These are phyloP conservation scores for Prionailurus viverrinus DNA, from an alignment of 2,113 vertebrate species.

Conservation along the genomic window DNA sequence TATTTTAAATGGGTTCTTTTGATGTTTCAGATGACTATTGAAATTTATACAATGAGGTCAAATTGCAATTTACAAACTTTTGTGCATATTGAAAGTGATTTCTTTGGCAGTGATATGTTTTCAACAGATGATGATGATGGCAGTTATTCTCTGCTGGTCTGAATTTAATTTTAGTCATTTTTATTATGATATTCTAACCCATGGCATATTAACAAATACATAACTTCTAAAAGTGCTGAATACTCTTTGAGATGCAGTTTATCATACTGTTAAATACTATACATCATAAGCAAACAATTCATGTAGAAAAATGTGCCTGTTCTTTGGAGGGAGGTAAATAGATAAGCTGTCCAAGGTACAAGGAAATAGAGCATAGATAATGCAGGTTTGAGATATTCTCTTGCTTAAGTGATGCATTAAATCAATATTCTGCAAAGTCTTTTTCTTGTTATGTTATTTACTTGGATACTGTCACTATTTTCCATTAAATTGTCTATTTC, in stretches of 20 bases:
- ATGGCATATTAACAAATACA: background rate
- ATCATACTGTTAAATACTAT: conserved; percentile 73
- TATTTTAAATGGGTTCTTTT: conserved; percentile 72
- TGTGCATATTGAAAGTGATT: conserved; percentile 74
- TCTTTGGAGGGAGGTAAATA: conserved; percentile 89
- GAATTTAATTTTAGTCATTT: conserved; percentile 78
- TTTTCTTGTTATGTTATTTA: conserved; percentile 94
- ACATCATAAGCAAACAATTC: conserved; percentile 83
- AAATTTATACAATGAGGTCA: conserved; percentile 76
- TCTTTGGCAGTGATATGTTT: conserved; percentile 62
- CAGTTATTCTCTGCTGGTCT: conserved; percentile 65
- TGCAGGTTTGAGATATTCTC: conserved; percentile 91
- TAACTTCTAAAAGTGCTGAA: conserved; percentile 71
- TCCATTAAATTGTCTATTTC: conserved; percentile 91
- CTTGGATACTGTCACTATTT: conserved; percentile 92
- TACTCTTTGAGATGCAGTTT: conserved; percentile 66
- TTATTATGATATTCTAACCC: conserved; percentile 70
- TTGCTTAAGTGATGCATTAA: conserved; percentile 94
- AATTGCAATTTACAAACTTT: conserved; percentile 79
- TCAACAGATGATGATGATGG: conserved; percentile 59
- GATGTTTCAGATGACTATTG: conserved; percentile 73
- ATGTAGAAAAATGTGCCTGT: conserved; percentile 86
- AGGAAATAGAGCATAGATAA: conserved; percentile 97
- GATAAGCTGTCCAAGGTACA: conserved; percentile 91
- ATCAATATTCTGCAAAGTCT: conserved; percentile 96